Percentiles rank a stretch among this genome's conserved stretches.
phyloP scores from a whole-genome alignment of 1,140 invertebrate genomes.

The Phocides pigmalion region DNA sequence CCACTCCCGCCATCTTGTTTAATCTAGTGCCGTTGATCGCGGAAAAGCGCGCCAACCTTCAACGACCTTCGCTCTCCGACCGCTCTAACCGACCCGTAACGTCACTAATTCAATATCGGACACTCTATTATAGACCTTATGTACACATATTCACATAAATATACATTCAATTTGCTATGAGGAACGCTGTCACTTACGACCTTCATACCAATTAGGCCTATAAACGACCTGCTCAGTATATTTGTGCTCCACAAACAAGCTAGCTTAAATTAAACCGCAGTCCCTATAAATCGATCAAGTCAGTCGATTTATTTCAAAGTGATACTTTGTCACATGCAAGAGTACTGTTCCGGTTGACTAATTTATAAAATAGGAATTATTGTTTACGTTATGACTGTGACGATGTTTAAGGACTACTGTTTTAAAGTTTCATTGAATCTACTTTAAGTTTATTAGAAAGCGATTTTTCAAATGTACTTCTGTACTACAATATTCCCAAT shows the following conservation, averaged over 20 bases:
- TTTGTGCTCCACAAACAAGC: conserved; percentile 59
- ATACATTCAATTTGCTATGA: conserved; percentile 31
- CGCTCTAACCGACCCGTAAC: conserved; percentile 51
- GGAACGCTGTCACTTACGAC: conserved; percentile 3
- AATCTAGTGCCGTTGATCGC: conserved; percentile 81
- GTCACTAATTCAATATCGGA: conserved; percentile 35
- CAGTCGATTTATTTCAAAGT: conserved; percentile 56
- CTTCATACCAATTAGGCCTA: conserved; percentile 1
- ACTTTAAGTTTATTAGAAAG: too few species aligned
- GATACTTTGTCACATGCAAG: conserved; percentile 70
- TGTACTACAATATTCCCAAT: too few species aligned
- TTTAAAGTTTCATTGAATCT: neutral
- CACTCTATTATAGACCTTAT: conserved; percentile 30
- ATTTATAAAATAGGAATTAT: neutral
- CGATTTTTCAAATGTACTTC: too few species aligned
- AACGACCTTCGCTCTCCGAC: conserved; percentile 82
- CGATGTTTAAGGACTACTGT: too few species aligned
- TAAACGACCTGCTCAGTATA: conserved; percentile 48
- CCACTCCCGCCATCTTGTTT: conserved; percentile 79
- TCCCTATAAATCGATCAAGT: conserved; percentile 66
- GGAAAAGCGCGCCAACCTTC: conserved; percentile 83
- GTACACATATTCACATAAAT: conserved; percentile 6
- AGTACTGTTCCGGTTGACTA: conserved; percentile 17
- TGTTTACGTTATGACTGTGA: neutral
- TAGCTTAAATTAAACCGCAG: conserved; percentile 66